These are phyloP conservation scores for Ostrea denselamellosa DNA, from an alignment of 1,140 invertebrate species.

Conservation along the genomic window DNA sequence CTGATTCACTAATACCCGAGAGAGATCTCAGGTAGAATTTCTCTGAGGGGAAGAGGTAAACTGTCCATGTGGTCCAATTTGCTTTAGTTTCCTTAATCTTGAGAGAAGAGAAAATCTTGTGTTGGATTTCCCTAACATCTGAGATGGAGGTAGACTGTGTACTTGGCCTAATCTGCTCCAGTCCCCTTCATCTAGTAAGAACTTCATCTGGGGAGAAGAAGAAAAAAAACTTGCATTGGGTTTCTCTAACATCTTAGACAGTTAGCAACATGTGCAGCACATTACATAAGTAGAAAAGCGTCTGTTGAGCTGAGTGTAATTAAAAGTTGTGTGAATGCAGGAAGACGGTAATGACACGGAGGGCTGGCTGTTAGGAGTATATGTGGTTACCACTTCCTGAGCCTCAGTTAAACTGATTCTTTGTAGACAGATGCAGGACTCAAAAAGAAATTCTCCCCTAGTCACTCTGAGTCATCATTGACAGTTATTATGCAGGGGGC, in stretches of 20 bases:
- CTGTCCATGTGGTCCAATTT: too few species aligned
- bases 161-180: not conserved
- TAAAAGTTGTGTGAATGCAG: conserved; percentile 15
- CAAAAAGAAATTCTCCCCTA: not conserved
- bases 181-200: not conserved
- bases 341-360: conserved; percentile 13
- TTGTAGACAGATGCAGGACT: conserved; percentile 34
- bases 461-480: conserved; percentile 34
- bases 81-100: not conserved
- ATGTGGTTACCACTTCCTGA: conserved; percentile 24
- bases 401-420: not conserved
- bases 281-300: conserved; percentile 11
- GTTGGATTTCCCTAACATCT: not conserved
- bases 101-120: not conserved
- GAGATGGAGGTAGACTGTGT: not conserved
- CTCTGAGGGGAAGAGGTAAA: too few species aligned
- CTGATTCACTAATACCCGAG: too few species aligned
- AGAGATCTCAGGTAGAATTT: too few species aligned
- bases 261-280: not conserved
- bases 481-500: conserved; percentile 21
- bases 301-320: conserved; percentile 9
- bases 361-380: not conserved
- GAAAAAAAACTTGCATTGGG: too few species aligned
- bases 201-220: too few species aligned
- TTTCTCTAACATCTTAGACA: not conserved